phyloP scores from a whole-genome alignment of 2,888 invertebrate genomes.

The Isoperla grammatica region DNA sequence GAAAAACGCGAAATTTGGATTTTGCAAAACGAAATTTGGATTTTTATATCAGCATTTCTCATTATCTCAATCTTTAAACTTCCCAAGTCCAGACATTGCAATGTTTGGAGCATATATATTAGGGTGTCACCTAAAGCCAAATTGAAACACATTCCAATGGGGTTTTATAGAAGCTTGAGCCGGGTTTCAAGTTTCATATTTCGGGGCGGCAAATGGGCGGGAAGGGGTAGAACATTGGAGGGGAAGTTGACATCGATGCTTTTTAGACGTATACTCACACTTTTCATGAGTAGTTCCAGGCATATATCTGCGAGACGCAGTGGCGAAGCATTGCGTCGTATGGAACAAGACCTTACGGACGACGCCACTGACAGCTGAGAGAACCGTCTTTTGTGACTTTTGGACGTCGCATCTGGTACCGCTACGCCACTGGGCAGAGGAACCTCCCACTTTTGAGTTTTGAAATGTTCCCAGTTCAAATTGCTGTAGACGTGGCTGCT shows the following conservation, averaged over 20 bases:
- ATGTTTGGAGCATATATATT: too few species aligned
- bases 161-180: too few species aligned
- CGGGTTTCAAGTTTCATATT: background rate
- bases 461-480: conserved; percentile 21
- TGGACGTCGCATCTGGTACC: too few species aligned
- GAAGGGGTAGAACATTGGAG: background rate
- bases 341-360: conserved; percentile 4
- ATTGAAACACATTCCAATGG: too few species aligned
- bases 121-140: too few species aligned
- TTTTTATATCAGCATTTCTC: too few species aligned
- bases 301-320: conserved; percentile 42
- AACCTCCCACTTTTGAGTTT: conserved; percentile 16
- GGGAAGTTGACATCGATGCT: background rate
- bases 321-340: conserved; percentile 4
- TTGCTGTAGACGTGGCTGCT: conserved; percentile 10
- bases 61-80: too few species aligned
- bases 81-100: too few species aligned
- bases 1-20: too few species aligned
- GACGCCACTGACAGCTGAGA: conserved; percentile 13
- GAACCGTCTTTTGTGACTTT: conserved; percentile 8
- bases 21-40: too few species aligned
- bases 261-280: conserved; percentile 43
- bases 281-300: conserved; percentile 50
- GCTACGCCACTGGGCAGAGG: background rate
- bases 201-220: background rate